phyloP scores from a whole-genome alignment of 2,113 vertebrate genomes.

The Tupaia tana region DNA sequence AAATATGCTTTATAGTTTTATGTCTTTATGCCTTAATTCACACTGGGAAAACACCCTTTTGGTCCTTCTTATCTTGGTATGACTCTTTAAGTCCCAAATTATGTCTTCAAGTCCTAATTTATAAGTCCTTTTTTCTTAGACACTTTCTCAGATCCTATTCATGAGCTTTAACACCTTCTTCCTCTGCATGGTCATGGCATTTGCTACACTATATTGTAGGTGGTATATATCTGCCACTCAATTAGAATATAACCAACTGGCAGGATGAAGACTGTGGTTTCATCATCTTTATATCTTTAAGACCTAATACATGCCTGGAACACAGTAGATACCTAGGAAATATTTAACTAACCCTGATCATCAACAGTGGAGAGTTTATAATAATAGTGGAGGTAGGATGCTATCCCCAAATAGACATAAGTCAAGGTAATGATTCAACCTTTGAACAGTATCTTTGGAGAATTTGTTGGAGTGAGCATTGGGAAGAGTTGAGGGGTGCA shows the following conservation, averaged over 20 bases:
- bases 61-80: background rate
- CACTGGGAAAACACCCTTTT: background rate
- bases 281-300: background rate
- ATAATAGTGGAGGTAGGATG: background rate
- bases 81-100: background rate
- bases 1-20: background rate
- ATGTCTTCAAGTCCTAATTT: background rate
- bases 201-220: background rate
- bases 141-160: background rate
- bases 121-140: background rate
- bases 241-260: background rate
- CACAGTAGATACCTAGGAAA: background rate
- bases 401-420: background rate
- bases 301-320: background rate
- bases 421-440: background rate
- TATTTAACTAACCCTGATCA: background rate
- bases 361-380: background rate
- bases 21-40: background rate
- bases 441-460: background rate
- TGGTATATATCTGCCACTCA: background rate
- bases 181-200: background rate
- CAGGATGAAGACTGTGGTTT: background rate
- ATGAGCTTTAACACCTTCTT: background rate
- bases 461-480: no score
- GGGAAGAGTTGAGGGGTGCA: background rate